Evolutionary conservation across 2,888 invertebrate genomes (phyloP).

Genomic region (Folsomia manolachei): DNA sequence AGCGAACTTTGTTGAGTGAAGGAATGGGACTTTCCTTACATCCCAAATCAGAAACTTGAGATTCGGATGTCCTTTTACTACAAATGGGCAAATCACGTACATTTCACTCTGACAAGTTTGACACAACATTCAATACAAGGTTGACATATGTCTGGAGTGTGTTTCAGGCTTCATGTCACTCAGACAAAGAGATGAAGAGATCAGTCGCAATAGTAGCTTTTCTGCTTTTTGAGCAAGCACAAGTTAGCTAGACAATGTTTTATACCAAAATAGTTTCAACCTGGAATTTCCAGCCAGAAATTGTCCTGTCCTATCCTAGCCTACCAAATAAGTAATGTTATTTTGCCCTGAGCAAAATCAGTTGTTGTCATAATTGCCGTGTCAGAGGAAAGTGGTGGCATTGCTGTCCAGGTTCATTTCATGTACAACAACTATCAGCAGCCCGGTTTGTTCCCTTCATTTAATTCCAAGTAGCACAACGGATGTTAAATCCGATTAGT

Average conservation of each 20-base stretch:
- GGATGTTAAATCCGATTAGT: slow-evolving; percentile 1
- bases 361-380: not conserved
- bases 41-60: not conserved
- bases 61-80: no score
- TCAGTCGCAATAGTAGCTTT: not conserved
- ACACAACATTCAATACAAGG: slow-evolving; percentile 9
- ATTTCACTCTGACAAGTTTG: slow-evolving; percentile 19
- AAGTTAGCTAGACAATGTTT: not conserved
- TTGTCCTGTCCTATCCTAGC: no score
- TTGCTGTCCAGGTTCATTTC: no score
- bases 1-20: not conserved
- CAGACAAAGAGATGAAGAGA: slow-evolving; percentile 1
- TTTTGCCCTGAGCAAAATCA: not conserved
- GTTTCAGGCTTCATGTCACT: slow-evolving; percentile 1
- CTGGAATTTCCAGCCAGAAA: not conserved
- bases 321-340: not conserved
- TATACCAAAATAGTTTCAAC: not conserved
- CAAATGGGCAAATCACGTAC: slow-evolving; percentile 22
- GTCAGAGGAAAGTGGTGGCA: no score
- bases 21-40: not conserved
- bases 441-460: not conserved
- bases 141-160: slow-evolving; percentile 5
- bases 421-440: no score
- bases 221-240: not conserved
- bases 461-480: not conserved